Conservation (phyloP, 2,888 invertebrate species). For the Drosophila atripex region DNA sequence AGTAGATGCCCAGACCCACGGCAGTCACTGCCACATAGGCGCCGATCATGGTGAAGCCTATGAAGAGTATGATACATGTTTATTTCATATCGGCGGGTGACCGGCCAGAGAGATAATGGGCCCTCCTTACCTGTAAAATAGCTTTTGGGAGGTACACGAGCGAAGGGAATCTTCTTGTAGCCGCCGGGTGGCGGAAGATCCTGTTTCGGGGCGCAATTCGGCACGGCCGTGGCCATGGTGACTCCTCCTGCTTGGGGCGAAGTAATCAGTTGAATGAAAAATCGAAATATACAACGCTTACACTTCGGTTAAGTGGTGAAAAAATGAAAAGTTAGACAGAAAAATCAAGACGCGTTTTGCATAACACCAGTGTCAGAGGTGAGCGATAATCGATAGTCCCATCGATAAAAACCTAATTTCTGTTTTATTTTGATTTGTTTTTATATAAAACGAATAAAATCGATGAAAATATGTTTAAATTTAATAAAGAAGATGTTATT, state of each 20-base stretch:
- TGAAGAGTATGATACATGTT: not conserved
- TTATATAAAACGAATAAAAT: not conserved
- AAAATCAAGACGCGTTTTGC: slow-evolving; percentile 75
- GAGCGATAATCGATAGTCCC: not conserved
- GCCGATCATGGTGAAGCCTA: slow-evolving; percentile 87
- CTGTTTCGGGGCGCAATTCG: slow-evolving; percentile 86
- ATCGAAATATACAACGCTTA: slow-evolving; percentile 41
- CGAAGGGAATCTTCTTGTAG: slow-evolving; percentile 90
- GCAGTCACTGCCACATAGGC: slow-evolving; percentile 86
- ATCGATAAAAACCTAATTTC: not conserved
- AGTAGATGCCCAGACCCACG: slow-evolving; percentile 86
- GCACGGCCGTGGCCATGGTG: slow-evolving; percentile 74
- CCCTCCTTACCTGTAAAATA: slow-evolving; percentile 88
- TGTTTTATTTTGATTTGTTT: not conserved
- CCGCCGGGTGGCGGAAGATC: slow-evolving; percentile 98
- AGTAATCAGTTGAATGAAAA: not conserved
- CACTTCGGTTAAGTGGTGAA: slow-evolving; percentile 41
- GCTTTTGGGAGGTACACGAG: slow-evolving; percentile 89
- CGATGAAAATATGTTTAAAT: not conserved
- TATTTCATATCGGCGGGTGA: not conserved
- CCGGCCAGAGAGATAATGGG: slow-evolving; percentile 4
- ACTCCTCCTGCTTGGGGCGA: slow-evolving; percentile 36
- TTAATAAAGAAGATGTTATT: not conserved
- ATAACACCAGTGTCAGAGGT: slow-evolving; percentile 70
- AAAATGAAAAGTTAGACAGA: slow-evolving; percentile 45